Percentiles rank a stretch among this genome's conserved stretches.
These are phyloP conservation scores for Pseudochaenichthys georgianus DNA, from an alignment of 2,797 vertebrate genomes.

Conservation along the genomic window DNA sequence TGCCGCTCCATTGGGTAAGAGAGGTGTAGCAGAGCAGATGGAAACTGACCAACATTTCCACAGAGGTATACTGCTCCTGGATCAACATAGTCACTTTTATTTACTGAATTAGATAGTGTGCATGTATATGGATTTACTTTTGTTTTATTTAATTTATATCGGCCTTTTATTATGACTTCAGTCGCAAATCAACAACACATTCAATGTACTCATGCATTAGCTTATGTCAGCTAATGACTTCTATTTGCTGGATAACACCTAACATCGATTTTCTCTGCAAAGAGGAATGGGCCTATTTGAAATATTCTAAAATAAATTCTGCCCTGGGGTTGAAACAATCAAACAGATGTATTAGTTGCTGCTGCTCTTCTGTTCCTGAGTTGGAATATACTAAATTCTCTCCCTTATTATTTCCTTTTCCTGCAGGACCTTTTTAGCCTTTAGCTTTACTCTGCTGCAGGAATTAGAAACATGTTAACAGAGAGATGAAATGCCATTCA, in stretches of 20 bases:
- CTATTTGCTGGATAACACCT: slow-evolving; percentile 62
- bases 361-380: slow-evolving; percentile 28
- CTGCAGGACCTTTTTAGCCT: slow-evolving; percentile 28
- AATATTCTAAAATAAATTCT: slow-evolving; percentile 68
- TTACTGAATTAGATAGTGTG: slow-evolving; percentile 12
- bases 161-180: slow-evolving; percentile 51
- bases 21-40: slow-evolving; percentile 30
- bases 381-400: slow-evolving; percentile 29
- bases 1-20: slow-evolving; percentile 27
- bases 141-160: slow-evolving; percentile 23
- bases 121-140: slow-evolving; percentile 29
- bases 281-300: slow-evolving; percentile 67
- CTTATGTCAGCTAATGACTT: slow-evolving; percentile 69
- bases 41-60: slow-evolving; percentile 25
- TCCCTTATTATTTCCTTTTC: slow-evolving; percentile 37
- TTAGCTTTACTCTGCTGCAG: slow-evolving; percentile 26
- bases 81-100: slow-evolving; percentile 12
- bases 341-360: slow-evolving; percentile 61
- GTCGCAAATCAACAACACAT: slow-evolving; percentile 60
- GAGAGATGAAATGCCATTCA: slow-evolving; percentile 71
- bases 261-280: slow-evolving; percentile 55
- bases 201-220: slow-evolving; percentile 59
- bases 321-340: slow-evolving; percentile 68
- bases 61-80: slow-evolving; percentile 9
- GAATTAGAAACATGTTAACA: slow-evolving; percentile 73